Evolutionary conservation across 2,888 invertebrate genomes (phyloP).

Genomic region (Caenorhabditis afra): DNA sequence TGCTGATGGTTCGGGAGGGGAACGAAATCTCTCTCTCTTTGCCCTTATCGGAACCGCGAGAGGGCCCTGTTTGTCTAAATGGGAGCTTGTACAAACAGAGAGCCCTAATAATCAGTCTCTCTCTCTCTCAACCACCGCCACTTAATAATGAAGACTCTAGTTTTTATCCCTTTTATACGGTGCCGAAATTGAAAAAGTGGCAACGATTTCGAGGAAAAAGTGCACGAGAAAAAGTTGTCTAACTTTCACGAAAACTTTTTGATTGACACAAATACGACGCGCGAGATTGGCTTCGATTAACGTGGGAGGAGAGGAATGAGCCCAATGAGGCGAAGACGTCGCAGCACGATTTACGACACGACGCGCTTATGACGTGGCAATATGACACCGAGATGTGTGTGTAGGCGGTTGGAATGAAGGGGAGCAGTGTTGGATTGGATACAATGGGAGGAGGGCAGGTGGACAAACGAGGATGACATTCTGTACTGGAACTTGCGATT

Average conservation of each 20-base stretch:
- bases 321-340: conserved; percentile 1
- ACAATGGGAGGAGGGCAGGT: conserved; percentile 15
- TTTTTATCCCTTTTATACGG: conserved; percentile 17
- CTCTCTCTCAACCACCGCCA: not conserved
- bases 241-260: conserved; percentile 6
- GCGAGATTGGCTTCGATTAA: conserved; percentile 31
- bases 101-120: conserved; percentile 2
- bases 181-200: conserved; percentile 38
- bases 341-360: not conserved
- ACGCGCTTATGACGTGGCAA: conserved; percentile 5
- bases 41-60: conserved; percentile 33
- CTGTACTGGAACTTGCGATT: conserved; percentile 24
- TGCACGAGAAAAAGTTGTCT: conserved; percentile 28
- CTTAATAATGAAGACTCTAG: conserved; percentile 16
- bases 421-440: not conserved
- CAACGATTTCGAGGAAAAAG: conserved; percentile 25
- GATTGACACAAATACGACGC: conserved; percentile 9
- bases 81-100: conserved; percentile 50
- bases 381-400: not conserved
- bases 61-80: conserved; percentile 27
- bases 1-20: conserved; percentile 14
- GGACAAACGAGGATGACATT: conserved; percentile 29
- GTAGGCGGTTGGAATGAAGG: not conserved
- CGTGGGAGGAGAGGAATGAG: conserved; percentile 20
- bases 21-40: conserved; percentile 32